These are phyloP conservation scores for Chiropotes sagulatus DNA, from an alignment of 2,797 vertebrate species.

Conservation along the genomic window DNA sequence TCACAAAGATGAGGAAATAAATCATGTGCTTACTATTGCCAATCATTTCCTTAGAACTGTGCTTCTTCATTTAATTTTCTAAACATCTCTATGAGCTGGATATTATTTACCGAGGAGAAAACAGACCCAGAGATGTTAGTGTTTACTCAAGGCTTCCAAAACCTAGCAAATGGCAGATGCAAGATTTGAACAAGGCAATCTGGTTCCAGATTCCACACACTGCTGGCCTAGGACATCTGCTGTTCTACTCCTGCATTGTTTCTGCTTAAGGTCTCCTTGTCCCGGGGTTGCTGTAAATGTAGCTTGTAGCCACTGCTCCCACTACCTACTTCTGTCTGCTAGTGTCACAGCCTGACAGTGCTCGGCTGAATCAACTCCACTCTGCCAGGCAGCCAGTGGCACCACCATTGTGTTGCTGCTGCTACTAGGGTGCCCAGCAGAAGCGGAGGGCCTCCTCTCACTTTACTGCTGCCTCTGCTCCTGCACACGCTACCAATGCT, in stretches of 20 bases:
- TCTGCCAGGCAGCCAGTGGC: not conserved
- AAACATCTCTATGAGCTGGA: not conserved
- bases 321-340: not conserved
- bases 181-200: not conserved
- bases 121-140: not conserved
- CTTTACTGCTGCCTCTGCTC: not conserved
- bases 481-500: not conserved
- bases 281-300: not conserved
- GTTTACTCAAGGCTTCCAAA: not conserved
- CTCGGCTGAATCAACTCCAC: not conserved
- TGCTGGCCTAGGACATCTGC: not conserved
- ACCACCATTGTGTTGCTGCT: not conserved
- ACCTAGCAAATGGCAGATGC: not conserved
- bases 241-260: not conserved
- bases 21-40: not conserved
- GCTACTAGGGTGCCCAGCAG: not conserved
- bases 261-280: not conserved
- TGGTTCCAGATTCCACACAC: not conserved
- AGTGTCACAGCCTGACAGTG: not conserved
- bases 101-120: not conserved
- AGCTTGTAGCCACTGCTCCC: not conserved
- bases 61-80: not conserved
- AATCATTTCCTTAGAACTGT: not conserved
- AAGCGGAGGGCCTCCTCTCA: constrained; percentile 36
- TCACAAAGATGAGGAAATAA: not conserved